These are phyloP conservation scores for Trachelus stipa DNA, from an alignment of 2,888 invertebrate genomes.

Conservation along the genomic window DNA sequence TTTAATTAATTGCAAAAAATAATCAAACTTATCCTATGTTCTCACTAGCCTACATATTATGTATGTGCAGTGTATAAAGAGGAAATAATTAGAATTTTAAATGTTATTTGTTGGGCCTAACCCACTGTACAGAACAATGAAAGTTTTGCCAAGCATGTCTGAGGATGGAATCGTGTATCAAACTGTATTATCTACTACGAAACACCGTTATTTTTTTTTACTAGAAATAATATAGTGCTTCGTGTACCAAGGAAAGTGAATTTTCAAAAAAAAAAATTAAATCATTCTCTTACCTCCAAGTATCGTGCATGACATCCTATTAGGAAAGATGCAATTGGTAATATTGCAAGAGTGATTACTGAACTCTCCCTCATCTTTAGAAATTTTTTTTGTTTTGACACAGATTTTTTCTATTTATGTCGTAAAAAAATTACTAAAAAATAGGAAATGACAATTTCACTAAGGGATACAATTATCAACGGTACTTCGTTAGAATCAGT, in stretches of 20 bases:
- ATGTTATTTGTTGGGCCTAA: slow-evolving; percentile 19
- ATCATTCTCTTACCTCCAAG: slow-evolving; percentile 48
- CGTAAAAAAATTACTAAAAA: neutral
- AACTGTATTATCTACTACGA: slow-evolving; percentile 43
- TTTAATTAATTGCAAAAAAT: neutral
- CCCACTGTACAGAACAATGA: slow-evolving; percentile 27
- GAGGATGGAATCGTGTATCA: slow-evolving; percentile 31
- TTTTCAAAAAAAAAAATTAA: neutral
- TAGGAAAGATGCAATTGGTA: slow-evolving; percentile 2
- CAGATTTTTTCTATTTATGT: neutral
- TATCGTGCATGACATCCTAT: slow-evolving; percentile 40
- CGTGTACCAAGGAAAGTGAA: neutral
- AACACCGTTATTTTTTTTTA: slow-evolving; percentile 33
- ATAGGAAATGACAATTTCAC: slow-evolving; percentile 2
- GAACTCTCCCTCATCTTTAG: neutral
- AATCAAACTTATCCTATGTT: neutral
- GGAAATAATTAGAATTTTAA: slow-evolving; percentile 36
- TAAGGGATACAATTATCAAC: slow-evolving; percentile 4
- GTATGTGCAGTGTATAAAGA: slow-evolving; percentile 15
- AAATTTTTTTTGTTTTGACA: neutral
- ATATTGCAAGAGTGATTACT: neutral
- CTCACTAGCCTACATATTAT: slow-evolving; percentile 28
- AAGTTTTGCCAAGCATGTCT: slow-evolving; percentile 39
- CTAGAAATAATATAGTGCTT: neutral
- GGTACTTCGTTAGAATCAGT: neutral